phyloP scores from a whole-genome alignment of 2,797 vertebrate genomes.

The Coregonus suidteri region DNA sequence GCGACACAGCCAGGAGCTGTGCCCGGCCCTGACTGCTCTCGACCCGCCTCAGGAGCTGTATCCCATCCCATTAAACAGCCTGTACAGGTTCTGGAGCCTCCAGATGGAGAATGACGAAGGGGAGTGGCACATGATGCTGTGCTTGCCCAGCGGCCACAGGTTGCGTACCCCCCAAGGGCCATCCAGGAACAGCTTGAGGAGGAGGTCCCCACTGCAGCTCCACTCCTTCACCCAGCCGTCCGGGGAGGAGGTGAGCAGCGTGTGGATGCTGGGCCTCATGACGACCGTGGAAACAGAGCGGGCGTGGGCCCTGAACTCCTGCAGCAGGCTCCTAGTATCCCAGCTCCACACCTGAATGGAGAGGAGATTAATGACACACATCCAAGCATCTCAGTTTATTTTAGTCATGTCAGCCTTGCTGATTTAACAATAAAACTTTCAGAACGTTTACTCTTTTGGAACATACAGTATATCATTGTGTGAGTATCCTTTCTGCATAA shows the following conservation, averaged over 20 bases:
- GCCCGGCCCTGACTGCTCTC: slow-evolving; percentile 38
- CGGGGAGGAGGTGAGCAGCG: slow-evolving; percentile 56
- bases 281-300: slow-evolving; percentile 35
- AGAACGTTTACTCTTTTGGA: neutral
- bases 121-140: slow-evolving; percentile 56
- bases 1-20: slow-evolving; percentile 52
- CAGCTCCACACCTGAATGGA: slow-evolving; percentile 43
- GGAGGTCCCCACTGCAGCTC: slow-evolving; percentile 53
- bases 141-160: slow-evolving; percentile 47
- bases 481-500: neutral
- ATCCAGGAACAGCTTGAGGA: slow-evolving; percentile 40
- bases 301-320: slow-evolving; percentile 59
- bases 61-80: slow-evolving; percentile 48
- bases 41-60: slow-evolving; percentile 46
- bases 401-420: neutral
- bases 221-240: slow-evolving; percentile 65
- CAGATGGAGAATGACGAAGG: slow-evolving; percentile 41
- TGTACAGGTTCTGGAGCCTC: slow-evolving; percentile 53
- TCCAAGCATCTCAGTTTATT: neutral
- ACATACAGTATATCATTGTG: too few species aligned
- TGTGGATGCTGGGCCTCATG: slow-evolving; percentile 40
- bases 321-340: slow-evolving; percentile 12
- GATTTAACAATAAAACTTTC: too few species aligned
- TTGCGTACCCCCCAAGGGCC: slow-evolving; percentile 26
- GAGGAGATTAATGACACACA: neutral